Base-by-base conservation (phyloP, 2,113 vertebrate genomes). In the Gulo gulo region DNA sequence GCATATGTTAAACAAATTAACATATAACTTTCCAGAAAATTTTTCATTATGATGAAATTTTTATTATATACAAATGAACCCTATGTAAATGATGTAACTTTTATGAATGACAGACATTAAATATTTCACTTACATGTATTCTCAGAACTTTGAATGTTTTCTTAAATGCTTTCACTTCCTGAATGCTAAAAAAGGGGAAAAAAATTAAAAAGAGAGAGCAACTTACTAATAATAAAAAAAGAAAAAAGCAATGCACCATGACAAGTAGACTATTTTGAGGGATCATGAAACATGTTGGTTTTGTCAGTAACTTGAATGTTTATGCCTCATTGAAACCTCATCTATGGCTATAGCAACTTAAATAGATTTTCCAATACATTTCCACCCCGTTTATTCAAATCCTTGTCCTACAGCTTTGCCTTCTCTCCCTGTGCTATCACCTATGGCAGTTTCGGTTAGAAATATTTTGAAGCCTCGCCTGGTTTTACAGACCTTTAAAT, bases 41-140 rank as follows among this genome's bases (percentile, higher is more conserved):
- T 98, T 98, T 99, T 98, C 98, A 98, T 98, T 98, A 98, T 98
- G 98, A 98, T 99, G 98, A 99, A 98, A 98, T 98, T 99, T 99
- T 99, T 99, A 98, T 98, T 98, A 99, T 98, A 98, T 98, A 98
- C 98, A 98, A 99, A 99, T 98, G 98, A 99, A 98, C 98, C 98
- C 97, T 99, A 98, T 99, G 98, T 99, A 99, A 99, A 98, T 98
- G 97, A 99, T 99, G 98, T 98, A 99, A 98, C 97, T 99, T 99
- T 98, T 99, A 98, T 98, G 98, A 98, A 98, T 96, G 97, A 98
- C 97, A 98, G 98, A 99, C 98, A 99, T 99, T 99, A 99, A 99
- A 99, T 98, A 99, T 98, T 99, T 98, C 98, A 97, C 98, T 99
- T 98, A 98, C 87, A 26, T 98, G 98, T 98, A 98, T 97, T 91